These are phyloP conservation scores for Spodoptera exigua DNA, from an alignment of 2,888 invertebrate genomes.

Conservation along the genomic window DNA sequence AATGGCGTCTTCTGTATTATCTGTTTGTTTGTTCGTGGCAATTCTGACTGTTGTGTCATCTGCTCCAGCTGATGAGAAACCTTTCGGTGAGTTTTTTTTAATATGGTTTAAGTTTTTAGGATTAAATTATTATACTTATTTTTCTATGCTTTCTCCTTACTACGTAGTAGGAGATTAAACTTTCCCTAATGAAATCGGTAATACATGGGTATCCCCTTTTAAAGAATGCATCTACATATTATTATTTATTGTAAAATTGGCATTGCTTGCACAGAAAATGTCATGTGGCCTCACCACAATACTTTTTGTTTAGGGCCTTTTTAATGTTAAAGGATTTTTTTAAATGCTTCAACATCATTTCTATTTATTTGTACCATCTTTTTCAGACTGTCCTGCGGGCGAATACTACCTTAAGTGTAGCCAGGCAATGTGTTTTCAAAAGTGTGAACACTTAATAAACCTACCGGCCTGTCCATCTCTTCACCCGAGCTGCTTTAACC, in stretches of 20 bases:
- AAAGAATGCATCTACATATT: no score
- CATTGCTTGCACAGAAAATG: no score
- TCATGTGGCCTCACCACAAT: no score
- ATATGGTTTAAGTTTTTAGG: not conserved
- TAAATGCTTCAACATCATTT: not conserved
- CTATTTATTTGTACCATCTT: slow-evolving; percentile 4
- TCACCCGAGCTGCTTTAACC: slow-evolving; percentile 12
- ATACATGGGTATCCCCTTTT: no score
- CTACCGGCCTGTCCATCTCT: slow-evolving; percentile 22
- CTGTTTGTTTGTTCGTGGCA: slow-evolving; percentile 19
- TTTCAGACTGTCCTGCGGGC: slow-evolving; percentile 41
- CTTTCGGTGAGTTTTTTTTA: slow-evolving; percentile 24
- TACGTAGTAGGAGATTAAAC: no score
- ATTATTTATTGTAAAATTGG: no score
- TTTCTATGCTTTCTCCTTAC: no score
- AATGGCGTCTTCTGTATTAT: slow-evolving; percentile 27
- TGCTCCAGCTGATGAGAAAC: slow-evolving; percentile 19
- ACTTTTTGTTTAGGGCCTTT: no score
- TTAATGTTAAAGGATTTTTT: no score
- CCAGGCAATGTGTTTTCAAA: slow-evolving; percentile 36
- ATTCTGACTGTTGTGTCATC: slow-evolving; percentile 26
- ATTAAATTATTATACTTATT: not conserved
- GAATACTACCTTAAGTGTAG: slow-evolving; percentile 35
- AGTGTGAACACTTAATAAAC: slow-evolving; percentile 16
- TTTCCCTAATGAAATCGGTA: no score